These are phyloP conservation scores for Podarcis lilfordi DNA, from an alignment of 2,797 vertebrate genomes.

Conservation along the genomic window DNA sequence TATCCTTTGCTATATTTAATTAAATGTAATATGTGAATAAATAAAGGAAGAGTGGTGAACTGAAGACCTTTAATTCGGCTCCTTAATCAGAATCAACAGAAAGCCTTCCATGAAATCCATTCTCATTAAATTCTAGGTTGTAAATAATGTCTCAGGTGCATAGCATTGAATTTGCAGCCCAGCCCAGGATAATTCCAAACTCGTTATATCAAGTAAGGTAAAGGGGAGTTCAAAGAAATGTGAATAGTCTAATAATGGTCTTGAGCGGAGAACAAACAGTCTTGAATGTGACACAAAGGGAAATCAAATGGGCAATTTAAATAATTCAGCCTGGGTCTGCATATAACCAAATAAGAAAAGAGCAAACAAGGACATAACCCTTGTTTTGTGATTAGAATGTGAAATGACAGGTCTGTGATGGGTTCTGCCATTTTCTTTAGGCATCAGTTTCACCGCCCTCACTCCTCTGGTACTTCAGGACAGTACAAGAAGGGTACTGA, in stretches of 20 bases:
- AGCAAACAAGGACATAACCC: not conserved
- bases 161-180: accelerated
- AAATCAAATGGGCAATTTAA: not conserved
- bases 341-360: not conserved
- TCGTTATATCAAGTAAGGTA: too few relatives aligned
- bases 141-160: not conserved
- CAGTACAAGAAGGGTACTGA: too few relatives aligned
- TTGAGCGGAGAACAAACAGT: not conserved
- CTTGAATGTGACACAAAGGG: not conserved
- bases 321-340: not conserved
- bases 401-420: not conserved
- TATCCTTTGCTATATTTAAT: slow-evolving; percentile 18
- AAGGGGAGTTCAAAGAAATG: not conserved
- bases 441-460: not conserved
- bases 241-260: not conserved
- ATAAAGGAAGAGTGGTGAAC: not conserved
- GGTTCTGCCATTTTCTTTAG: not conserved
- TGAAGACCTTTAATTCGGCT: slow-evolving; percentile 17
- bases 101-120: not conserved
- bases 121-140: slow-evolving; percentile 24
- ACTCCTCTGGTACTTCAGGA: too few relatives aligned
- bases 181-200: not conserved
- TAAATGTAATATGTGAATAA: slow-evolving; percentile 23
- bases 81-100: slow-evolving; percentile 17
- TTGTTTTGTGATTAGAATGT: not conserved